Percentiles rank a stretch among this genome's conserved stretches.
These are phyloP conservation scores for Dryobotodes eremita DNA, from an alignment of 2,888 invertebrate genomes.

Conservation along the genomic window DNA sequence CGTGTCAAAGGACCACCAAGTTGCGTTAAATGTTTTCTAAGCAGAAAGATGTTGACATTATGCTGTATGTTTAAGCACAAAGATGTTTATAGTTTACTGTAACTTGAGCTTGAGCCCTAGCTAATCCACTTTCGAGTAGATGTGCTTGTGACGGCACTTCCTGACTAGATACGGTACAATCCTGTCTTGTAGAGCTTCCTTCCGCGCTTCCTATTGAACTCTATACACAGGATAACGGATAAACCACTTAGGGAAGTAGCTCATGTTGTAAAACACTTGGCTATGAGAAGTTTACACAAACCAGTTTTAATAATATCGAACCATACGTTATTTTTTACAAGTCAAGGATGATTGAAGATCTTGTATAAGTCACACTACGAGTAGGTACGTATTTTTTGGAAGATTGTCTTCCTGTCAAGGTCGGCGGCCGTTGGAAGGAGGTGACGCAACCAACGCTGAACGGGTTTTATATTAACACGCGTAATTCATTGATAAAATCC, in stretches of 20 bases:
- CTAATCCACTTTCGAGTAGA: slow-evolving; percentile 83
- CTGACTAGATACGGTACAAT: slow-evolving; percentile 85
- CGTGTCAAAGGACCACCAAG: slow-evolving; percentile 78
- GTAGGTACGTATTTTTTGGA: slow-evolving; percentile 61
- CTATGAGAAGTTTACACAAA: slow-evolving; percentile 36
- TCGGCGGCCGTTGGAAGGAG: slow-evolving; percentile 79
- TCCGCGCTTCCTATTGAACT: slow-evolving; percentile 79
- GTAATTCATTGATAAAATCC: slow-evolving; percentile 83
- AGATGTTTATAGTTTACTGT: slow-evolving; percentile 76
- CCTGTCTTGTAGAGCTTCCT: slow-evolving; percentile 87
- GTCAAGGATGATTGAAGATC: slow-evolving; percentile 55
- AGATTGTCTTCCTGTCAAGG: slow-evolving; percentile 81
- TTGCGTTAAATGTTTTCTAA: slow-evolving; percentile 66
- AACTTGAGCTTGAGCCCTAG: slow-evolving; percentile 80
- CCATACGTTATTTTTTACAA: slow-evolving; percentile 46
- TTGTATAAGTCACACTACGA: slow-evolving; percentile 47
- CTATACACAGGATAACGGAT: slow-evolving; percentile 80
- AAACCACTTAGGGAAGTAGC: slow-evolving; percentile 83
- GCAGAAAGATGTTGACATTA: slow-evolving; percentile 67
- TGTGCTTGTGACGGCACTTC: slow-evolving; percentile 81
- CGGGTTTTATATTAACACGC: slow-evolving; percentile 81
- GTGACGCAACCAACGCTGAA: slow-evolving; percentile 84
- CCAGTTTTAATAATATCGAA: slow-evolving; percentile 42
- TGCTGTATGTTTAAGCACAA: slow-evolving; percentile 43
- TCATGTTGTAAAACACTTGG: slow-evolving; percentile 37